Base-by-base conservation (phyloP, 2,888 invertebrate genomes). In the Himalopsyche japonica region DNA sequence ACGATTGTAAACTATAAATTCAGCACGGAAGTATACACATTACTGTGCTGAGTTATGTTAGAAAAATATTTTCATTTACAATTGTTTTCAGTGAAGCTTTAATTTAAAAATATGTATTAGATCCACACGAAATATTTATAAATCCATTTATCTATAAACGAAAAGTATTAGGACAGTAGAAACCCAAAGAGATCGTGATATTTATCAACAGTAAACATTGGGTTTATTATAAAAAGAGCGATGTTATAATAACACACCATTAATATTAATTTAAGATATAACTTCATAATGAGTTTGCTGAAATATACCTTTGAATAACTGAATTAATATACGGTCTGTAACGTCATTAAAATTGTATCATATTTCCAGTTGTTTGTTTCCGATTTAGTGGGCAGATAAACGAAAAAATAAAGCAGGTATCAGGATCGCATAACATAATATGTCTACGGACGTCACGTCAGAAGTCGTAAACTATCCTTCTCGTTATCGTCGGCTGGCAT, bases 381-480 rank as follows among this genome's bases (percentile, higher is more conserved):
- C 57, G 57, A 57, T 57, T 24, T 57, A 10, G n/a, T 57, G 57
- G 10, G 57, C 57, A n/a, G 57, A 57, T 57, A 57, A 57, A 57
- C 57, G 20, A 57, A 57, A 57, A 57, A 57, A 57, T 57, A 57
- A 20, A 24, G 20, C 57, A 8, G 20, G 57, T 20, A 57, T 10
- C 57, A 82, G 82, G 82, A 80, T 83, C 82, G 30, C 20, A 8
- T 57, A 57, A 20, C 24, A 57, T 20, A 57, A 57, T 20, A 57
- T 24, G 76, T n/a, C 24, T 76, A n/a, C 76, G 76, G 76, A 64
- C 76, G 80, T 80, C 81, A 64, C 32, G 81, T 47, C 78, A 84
- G 84, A 77, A 79, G 79, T 84, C 84, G 81, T 84, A 84, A 84
- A 84, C 84, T 70, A 84, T 84, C 30, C 81, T 77, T 81, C 47